Evolutionary conservation across 2,888 invertebrate species (phyloP).

Genomic region (Limnephilus auricula): DNA sequence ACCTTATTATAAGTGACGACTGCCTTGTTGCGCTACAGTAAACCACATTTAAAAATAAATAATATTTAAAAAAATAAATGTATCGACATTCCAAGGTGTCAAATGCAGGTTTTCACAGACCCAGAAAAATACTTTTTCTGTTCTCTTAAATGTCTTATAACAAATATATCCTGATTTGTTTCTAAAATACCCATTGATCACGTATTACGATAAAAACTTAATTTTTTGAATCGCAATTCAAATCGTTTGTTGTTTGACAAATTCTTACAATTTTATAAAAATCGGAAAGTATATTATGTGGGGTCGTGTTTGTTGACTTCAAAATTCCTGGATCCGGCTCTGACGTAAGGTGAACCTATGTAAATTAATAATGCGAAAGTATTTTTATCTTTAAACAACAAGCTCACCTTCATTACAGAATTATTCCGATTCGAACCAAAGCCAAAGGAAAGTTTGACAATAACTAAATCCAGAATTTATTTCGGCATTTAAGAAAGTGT

Average conservation of each 20-base stretch:
- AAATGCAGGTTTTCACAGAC: too few relatives aligned
- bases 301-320: neutral
- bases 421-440: neutral
- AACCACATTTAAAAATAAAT: too few relatives aligned
- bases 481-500: conserved; percentile 2
- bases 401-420: conserved; percentile 2
- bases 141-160: too few relatives aligned
- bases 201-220: too few relatives aligned
- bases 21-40: neutral
- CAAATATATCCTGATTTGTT: too few relatives aligned
- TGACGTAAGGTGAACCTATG: neutral
- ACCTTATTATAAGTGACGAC: neutral
- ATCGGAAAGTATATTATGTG: too few relatives aligned
- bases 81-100: too few relatives aligned
- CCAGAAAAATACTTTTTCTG: too few relatives aligned
- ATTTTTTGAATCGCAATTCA: too few relatives aligned
- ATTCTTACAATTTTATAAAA: neutral
- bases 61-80: too few relatives aligned
- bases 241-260: too few relatives aligned
- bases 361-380: neutral
- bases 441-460: neutral
- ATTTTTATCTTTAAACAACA: neutral
- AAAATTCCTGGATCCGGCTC: neutral
- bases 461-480: neutral
- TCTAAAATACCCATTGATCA: too few relatives aligned